Base-by-base conservation (phyloP, 2,113 vertebrate species). In the Saccopteryx leptura region DNA sequence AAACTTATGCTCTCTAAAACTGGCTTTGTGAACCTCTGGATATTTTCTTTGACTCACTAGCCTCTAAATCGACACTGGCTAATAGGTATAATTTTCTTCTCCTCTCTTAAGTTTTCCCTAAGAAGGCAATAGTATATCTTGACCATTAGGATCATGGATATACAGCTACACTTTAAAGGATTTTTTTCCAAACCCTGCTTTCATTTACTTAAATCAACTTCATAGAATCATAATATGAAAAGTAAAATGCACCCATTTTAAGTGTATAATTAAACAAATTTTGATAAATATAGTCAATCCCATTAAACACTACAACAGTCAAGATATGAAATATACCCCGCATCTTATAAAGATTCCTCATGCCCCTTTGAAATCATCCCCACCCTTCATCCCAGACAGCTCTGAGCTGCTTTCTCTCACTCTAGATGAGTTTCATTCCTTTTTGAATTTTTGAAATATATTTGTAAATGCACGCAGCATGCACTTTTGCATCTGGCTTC, bases 121-220 rank as follows among this genome's bases (percentile, higher is more conserved):
- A 96, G 96, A 97, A 97, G 83, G 95, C 92, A 98, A 96, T 88
- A 97, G 87, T 65, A 79, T 52, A 97, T 97, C 95, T 96, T 99
- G 99, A 98, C 99, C 99, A 92, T 99, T 99, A 96, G 99, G 99
- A 96, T 99, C 98, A 98, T 99, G 99, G 97, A 99, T 99, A 96
- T 99, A 99, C 97, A 99, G 98, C 72, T 99, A 99, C 99, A 99
- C 99, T 98, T 99, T 99, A 98, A 99, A 98, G 99, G 99, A 98
- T 99, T 99, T 19, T 99, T 99, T 98, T 99, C 99, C 98, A 99
- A 98, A 97, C 99, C 99, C 97, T 54, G 10, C 2, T 81, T 75
- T 92, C 23, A 46, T 66, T 93, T 63, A 71, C 33, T 78, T 58
- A 66, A 93, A 86, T 69, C 11, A 28, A 56, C 4, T 52, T 91